phyloP scores from a whole-genome alignment of 2,113 vertebrate genomes.

The Scolopax mira region DNA sequence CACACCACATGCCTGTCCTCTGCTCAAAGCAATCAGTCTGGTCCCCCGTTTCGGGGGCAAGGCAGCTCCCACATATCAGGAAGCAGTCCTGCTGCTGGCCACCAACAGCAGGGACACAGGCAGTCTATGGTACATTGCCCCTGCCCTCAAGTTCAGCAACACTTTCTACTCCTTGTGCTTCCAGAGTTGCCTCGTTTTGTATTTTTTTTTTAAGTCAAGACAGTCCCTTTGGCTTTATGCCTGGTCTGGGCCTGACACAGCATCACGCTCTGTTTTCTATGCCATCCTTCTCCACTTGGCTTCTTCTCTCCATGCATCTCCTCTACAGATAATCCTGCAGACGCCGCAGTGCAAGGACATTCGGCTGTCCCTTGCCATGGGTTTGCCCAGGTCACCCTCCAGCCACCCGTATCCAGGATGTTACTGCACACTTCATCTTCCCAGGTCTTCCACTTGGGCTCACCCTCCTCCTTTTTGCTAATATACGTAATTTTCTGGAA shows the following conservation, averaged over 20 bases:
- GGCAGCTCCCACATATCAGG: neutral
- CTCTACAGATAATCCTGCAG: neutral
- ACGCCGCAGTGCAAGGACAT: neutral
- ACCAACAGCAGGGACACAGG: neutral
- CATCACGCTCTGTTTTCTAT: neutral
- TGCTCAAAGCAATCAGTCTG: neutral
- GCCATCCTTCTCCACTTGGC: neutral
- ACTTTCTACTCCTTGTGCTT: neutral
- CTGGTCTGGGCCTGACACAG: neutral
- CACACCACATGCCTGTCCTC: neutral
- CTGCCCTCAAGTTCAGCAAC: neutral
- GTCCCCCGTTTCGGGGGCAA: neutral
- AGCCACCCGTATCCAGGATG: neutral
- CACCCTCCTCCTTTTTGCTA: neutral
- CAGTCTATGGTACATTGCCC: neutral
- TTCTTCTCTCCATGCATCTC: neutral
- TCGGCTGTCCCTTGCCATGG: neutral
- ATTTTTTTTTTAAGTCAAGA: neutral
- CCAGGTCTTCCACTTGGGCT: neutral
- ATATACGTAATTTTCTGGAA: conserved; percentile 45
- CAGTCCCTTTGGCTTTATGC: neutral
- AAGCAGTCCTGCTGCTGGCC: neutral
- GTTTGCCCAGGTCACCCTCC: neutral
- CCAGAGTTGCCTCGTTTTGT: neutral
- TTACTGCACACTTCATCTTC: neutral